Evolutionary conservation across 2,113 vertebrate species (phyloP).

Genomic region (Pachyramphus minor): DNA sequence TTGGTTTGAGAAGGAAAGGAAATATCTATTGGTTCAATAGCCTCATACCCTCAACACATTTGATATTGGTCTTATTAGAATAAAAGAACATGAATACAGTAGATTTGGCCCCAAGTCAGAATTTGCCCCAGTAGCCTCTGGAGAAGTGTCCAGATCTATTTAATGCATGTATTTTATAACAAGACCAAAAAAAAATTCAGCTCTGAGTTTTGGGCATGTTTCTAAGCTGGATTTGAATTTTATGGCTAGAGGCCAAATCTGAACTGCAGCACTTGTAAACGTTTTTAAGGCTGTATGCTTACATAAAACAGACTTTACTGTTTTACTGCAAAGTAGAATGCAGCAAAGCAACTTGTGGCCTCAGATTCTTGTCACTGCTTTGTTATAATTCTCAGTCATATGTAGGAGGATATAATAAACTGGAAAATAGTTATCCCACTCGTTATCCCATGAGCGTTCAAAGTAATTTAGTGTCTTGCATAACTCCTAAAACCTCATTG

Average conservation of each 20-base stretch:
- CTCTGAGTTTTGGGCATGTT: background rate
- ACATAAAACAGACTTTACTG: background rate
- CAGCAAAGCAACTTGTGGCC: background rate
- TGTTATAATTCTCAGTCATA: background rate
- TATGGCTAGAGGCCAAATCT: conserved; percentile 1
- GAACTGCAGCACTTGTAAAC: background rate
- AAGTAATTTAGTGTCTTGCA: background rate
- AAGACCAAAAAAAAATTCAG: background rate
- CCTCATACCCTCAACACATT: background rate
- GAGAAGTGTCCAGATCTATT: background rate
- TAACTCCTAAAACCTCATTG: background rate
- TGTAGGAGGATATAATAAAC: background rate
- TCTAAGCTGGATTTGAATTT: conserved; percentile 9
- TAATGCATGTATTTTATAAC: background rate
- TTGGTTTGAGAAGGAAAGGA: background rate
- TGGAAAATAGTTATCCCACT: background rate
- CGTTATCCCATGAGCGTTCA: background rate
- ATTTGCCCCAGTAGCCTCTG: background rate
- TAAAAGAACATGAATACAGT: background rate
- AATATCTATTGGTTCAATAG: background rate
- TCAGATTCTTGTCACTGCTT: background rate
- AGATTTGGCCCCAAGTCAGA: background rate
- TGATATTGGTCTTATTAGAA: background rate
- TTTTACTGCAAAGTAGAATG: background rate
- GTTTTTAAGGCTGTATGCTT: background rate